These are phyloP conservation scores for Actinia tenebrosa DNA, from an alignment of 64 coral and sea anemone species.

Conservation along the genomic window DNA sequence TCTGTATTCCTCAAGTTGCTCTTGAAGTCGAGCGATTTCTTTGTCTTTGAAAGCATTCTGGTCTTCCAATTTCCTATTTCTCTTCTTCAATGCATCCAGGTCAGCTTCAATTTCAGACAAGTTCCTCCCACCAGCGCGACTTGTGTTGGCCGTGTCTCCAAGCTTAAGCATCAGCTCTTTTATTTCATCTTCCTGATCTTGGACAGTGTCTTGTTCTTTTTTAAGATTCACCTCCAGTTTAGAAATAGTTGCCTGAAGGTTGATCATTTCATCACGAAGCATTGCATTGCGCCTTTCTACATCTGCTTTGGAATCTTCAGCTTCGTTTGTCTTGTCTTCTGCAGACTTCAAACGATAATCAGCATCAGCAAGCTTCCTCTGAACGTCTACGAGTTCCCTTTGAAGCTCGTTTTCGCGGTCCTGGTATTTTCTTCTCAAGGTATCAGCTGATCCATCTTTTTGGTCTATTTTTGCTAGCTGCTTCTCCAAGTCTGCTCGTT, in stretches of 20 bases:
- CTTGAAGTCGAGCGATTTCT: constrained; percentile 16
- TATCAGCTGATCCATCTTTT: neutral
- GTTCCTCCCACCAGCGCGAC: constrained; percentile 15
- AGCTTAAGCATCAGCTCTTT: constrained; percentile 30
- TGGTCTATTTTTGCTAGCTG: constrained; percentile 14
- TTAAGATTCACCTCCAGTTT: constrained; percentile 29
- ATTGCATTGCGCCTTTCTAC: constrained; percentile 8
- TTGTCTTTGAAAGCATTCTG: constrained; percentile 17
- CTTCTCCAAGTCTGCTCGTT: constrained; percentile 35
- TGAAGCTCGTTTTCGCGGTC: constrained; percentile 50
- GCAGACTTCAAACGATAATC: constrained; percentile 28
- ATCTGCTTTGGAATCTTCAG: constrained; percentile 34
- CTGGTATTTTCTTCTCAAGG: constrained; percentile 12
- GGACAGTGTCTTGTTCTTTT: constrained; percentile 16
- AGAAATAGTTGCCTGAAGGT: constrained; percentile 23
- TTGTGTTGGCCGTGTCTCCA: neutral
- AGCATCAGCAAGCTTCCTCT: constrained; percentile 24
- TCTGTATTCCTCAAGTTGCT: constrained; percentile 40
- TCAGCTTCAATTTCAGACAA: constrained; percentile 23
- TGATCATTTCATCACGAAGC: constrained; percentile 32
- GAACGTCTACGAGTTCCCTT: constrained; percentile 31
- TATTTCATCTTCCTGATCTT: constrained; percentile 33
- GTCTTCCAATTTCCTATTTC: constrained; percentile 34
- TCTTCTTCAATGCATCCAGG: constrained; percentile 9
- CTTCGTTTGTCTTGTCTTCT: neutral